Conservation (phyloP, 2,797 vertebrate genomes). For the Rhinichthys osculus region DNA sequence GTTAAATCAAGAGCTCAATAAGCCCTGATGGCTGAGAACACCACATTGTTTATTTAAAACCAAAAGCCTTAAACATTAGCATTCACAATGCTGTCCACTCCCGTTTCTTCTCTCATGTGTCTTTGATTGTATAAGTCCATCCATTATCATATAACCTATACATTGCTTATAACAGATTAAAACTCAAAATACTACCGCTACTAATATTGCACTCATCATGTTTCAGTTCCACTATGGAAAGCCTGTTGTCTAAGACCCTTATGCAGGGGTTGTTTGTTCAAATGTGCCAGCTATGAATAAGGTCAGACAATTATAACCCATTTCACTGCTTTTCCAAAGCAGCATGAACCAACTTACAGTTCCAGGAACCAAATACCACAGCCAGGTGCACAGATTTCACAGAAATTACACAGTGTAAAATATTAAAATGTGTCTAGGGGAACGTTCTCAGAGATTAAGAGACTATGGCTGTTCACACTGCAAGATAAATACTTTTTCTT, state of each 20-base stretch:
- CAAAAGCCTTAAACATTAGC: conserved; percentile 33
- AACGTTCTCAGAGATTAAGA: background rate
- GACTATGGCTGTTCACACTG: background rate
- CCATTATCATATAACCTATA: background rate
- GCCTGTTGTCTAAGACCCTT: background rate
- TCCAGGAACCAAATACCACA: too few relatives aligned
- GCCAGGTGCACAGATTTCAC: background rate
- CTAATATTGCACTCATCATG: background rate
- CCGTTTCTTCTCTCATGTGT: background rate
- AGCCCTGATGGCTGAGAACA: conserved; percentile 11
- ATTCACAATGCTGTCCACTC: conserved; percentile 22
- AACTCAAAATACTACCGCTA: background rate
- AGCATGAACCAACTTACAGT: background rate
- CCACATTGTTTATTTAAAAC: conserved; percentile 39
- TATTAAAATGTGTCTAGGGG: background rate
- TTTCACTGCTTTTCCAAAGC: background rate
- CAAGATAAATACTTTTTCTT: background rate
- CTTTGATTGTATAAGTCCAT: background rate
- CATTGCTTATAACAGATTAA: background rate
- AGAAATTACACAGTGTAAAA: background rate
- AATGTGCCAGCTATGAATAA: background rate
- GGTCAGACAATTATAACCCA: background rate
- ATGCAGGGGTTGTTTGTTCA: background rate
- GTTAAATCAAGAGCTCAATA: conserved; percentile 55
- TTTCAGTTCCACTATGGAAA: background rate